Evolutionary conservation across 2,113 vertebrate species (phyloP).

Genomic region (Crotalus horridus): DNA sequence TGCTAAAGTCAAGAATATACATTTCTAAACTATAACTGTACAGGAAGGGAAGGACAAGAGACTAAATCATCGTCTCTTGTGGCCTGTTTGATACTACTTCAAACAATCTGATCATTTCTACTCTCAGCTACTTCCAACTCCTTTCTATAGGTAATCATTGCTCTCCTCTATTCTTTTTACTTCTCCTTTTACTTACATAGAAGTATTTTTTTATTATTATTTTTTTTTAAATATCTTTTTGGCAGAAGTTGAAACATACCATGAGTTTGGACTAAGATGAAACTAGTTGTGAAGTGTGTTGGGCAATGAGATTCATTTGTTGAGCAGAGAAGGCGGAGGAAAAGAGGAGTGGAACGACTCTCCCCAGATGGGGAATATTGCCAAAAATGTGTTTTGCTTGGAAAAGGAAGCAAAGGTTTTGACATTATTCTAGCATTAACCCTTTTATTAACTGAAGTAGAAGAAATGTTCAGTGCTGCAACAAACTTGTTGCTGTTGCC

Average conservation of each 20-base stretch:
- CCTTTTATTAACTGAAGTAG: not conserved
- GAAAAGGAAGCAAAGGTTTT: conserved; percentile 27
- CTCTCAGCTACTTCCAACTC: conserved; percentile 20
- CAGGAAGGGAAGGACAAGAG: conserved; percentile 5
- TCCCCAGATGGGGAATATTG: conserved; percentile 49
- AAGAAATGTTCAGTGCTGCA: not conserved
- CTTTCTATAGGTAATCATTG: conserved; percentile 48
- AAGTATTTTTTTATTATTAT: not conserved
- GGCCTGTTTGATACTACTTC: conserved; percentile 25
- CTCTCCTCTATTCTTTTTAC: conserved; percentile 35
- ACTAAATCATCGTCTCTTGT: conserved; percentile 9
- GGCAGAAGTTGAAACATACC: conserved; percentile 71
- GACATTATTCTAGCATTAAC: conserved; percentile 48
- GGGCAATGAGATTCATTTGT: conserved; percentile 69
- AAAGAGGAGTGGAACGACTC: conserved; percentile 32
- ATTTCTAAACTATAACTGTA: conserved; percentile 8
- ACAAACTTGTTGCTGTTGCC: not conserved
- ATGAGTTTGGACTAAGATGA: conserved; percentile 74
- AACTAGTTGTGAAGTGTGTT: conserved; percentile 65
- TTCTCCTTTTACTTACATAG: conserved; percentile 43
- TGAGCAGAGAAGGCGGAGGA: conserved; percentile 38
- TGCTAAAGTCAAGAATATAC: not conserved
- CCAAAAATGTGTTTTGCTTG: conserved; percentile 49
- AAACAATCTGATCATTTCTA: conserved; percentile 14
- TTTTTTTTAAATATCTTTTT: conserved; percentile 52